Conservation (phyloP, 2,797 vertebrate genomes). For the Myripristis murdjan region DNA sequence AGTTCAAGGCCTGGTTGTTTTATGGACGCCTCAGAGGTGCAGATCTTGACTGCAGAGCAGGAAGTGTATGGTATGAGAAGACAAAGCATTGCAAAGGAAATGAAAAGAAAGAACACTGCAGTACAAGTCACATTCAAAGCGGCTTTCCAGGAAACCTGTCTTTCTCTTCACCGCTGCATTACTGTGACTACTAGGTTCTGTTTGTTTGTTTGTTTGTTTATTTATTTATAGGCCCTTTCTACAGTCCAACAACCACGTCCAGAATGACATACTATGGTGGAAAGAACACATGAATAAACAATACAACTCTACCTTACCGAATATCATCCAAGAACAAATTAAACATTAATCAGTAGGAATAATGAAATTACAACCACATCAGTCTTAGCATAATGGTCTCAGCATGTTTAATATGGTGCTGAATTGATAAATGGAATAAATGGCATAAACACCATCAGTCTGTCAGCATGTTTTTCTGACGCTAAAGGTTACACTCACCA, state of each 20-base stretch:
- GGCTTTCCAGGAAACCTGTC: constrained; percentile 34
- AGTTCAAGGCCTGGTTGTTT: constrained; percentile 40
- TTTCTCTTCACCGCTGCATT: constrained; percentile 36
- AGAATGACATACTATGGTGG: constrained; percentile 34
- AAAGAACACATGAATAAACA: constrained; percentile 49
- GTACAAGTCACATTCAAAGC: constrained; percentile 40
- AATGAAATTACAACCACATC: constrained; percentile 19
- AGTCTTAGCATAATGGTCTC: constrained; percentile 3
- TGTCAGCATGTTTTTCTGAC: constrained; percentile 16
- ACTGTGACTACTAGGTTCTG: constrained; percentile 2
- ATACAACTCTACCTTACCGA: constrained; percentile 13
- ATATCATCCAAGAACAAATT: constrained; percentile 27
- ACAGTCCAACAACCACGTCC: constrained; percentile 10
- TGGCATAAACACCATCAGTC: not conserved
- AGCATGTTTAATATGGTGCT: not conserved
- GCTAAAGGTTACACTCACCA: constrained; percentile 23
- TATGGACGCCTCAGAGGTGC: constrained; percentile 42
- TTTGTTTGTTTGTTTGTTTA: no score
- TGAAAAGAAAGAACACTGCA: constrained; percentile 40
- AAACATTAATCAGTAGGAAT: constrained; percentile 33
- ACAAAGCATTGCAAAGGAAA: constrained; percentile 47
- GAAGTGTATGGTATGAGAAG: constrained; percentile 29
- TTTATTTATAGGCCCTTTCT: constrained; percentile 20
- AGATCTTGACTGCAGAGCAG: constrained; percentile 22
- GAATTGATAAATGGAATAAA: constrained; percentile 39